phyloP scores from a whole-genome alignment of 2,888 invertebrate genomes.

The Machimus atricapillus region DNA sequence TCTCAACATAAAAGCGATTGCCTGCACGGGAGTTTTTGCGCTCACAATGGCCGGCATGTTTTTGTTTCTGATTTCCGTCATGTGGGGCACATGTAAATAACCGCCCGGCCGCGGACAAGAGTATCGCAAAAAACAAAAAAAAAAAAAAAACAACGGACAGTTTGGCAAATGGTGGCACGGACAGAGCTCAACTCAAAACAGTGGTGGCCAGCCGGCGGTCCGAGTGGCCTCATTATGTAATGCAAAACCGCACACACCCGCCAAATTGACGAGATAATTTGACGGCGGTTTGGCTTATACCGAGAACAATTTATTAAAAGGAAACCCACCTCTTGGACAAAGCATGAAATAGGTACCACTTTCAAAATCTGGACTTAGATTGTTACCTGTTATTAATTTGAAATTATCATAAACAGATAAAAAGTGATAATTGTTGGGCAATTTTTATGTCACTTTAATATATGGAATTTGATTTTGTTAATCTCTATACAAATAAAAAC shows the following conservation, averaged over 20 bases:
- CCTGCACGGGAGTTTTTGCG: neutral
- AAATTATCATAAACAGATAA: neutral
- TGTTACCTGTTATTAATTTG: neutral
- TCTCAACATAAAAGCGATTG: slow-evolving; percentile 8
- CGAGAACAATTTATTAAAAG: slow-evolving; percentile 11
- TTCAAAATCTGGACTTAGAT: neutral
- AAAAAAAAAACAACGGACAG: neutral
- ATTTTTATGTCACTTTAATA: neutral
- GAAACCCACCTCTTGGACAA: neutral
- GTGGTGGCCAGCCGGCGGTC: neutral
- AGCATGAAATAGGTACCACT: neutral
- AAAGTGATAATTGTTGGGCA: neutral
- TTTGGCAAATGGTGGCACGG: neutral
- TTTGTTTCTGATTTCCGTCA: slow-evolving; percentile 32
- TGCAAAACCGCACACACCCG: neutral
- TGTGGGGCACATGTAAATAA: slow-evolving; percentile 29
- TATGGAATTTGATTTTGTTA: no score
- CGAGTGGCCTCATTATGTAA: slow-evolving; percentile 14
- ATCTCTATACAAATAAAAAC: no score
- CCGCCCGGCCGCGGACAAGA: neutral
- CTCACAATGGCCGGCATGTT: neutral
- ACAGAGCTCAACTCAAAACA: neutral
- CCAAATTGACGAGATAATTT: slow-evolving; percentile 29
- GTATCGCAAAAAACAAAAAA: slow-evolving; percentile 14
- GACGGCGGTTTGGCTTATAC: slow-evolving; percentile 13